Evolutionary conservation across 2,888 invertebrate species (phyloP).

Genomic region (Pterobdella sp.): DNA sequence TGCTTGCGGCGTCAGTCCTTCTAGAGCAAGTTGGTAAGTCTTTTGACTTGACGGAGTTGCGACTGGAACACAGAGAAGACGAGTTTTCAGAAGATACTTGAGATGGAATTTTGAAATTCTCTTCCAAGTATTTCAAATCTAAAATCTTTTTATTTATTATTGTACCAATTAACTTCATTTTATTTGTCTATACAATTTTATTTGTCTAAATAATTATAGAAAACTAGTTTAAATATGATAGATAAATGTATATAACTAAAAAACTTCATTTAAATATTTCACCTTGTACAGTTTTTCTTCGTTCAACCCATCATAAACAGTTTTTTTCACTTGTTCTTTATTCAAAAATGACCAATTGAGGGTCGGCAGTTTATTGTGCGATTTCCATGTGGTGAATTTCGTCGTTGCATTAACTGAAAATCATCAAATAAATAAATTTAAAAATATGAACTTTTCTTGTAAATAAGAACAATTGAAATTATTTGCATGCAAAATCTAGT

Average conservation of each 20-base stretch:
- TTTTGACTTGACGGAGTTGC: constrained; percentile 3
- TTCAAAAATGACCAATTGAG: constrained; percentile 23
- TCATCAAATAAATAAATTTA: no score
- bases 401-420: no score
- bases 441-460: no score
- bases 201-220: background rate
- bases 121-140: constrained; percentile 18
- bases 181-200: background rate
- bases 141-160: constrained; percentile 10
- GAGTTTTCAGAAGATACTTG: background rate
- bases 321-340: constrained; percentile 17
- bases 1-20: background rate
- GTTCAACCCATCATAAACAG: constrained; percentile 11
- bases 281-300: constrained; percentile 27
- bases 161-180: background rate
- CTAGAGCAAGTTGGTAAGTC: background rate
- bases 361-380: constrained; percentile 11
- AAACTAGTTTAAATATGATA: background rate
- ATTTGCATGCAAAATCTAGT: no score
- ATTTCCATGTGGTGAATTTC: constrained; percentile 5
- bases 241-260: no score
- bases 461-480: no score
- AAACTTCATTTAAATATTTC: no score
- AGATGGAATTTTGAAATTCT: constrained; percentile 1
- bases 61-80: background rate